phyloP scores from a whole-genome alignment of 2,888 invertebrate genomes.

The Agrochola lychnidis region DNA sequence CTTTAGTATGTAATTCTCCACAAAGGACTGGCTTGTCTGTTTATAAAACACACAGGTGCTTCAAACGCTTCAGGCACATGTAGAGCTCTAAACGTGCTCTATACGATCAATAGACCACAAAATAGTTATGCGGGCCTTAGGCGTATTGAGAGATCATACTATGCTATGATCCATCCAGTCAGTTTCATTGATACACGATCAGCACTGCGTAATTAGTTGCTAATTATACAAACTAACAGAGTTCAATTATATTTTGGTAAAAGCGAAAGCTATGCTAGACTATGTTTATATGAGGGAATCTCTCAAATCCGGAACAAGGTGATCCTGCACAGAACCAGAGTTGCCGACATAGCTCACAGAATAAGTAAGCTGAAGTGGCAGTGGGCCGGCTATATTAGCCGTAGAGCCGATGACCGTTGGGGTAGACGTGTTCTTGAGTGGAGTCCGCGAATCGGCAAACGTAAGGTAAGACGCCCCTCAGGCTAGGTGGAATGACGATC shows the following conservation, averaged over 20 bases:
- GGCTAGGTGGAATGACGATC: not conserved
- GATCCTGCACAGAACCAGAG: not conserved
- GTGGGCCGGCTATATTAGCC: too few relatives aligned
- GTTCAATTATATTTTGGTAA: not conserved
- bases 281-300: not conserved
- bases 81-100: conserved; percentile 36
- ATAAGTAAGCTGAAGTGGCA: not conserved
- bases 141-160: conserved; percentile 20
- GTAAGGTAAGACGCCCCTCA: not conserved
- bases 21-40: conserved; percentile 3
- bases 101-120: conserved; percentile 40
- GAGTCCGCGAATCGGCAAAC: not conserved
- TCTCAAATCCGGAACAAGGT: not conserved
- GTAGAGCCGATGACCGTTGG: too few relatives aligned
- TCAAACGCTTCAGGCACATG: conserved; percentile 21
- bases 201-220: conserved; percentile 17
- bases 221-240: conserved; percentile 3
- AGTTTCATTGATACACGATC: conserved; percentile 21
- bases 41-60: conserved; percentile 27
- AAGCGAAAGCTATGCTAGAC: not conserved
- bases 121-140: conserved; percentile 41
- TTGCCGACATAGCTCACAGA: not conserved
- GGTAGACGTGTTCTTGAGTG: not conserved
- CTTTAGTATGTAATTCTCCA: conserved; percentile 1
- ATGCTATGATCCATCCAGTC: conserved; percentile 29